A percentile compares a stretch with the other conserved stretches of the same genome.
Evolutionary conservation across 2,113 vertebrate species (phyloP).

Genomic region (Egretta garzetta): DNA sequence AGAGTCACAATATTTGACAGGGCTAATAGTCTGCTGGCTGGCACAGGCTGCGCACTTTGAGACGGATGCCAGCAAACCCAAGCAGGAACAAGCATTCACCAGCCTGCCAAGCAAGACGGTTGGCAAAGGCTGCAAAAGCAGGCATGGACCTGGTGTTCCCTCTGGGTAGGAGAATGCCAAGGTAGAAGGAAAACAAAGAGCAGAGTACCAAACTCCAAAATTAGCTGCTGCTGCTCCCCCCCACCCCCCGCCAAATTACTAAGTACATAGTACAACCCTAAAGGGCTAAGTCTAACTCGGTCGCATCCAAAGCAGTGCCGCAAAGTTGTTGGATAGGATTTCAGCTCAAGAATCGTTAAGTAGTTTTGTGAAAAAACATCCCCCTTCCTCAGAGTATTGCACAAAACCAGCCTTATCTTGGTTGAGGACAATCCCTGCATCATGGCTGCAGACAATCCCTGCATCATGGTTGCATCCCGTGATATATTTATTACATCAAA

Average conservation of each 20-base stretch:
- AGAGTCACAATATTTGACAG: slow-evolving; percentile 79
- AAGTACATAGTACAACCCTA: not conserved
- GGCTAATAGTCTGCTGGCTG: slow-evolving; percentile 69
- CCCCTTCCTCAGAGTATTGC: not conserved
- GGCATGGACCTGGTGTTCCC: slow-evolving; percentile 17
- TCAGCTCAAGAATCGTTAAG: not conserved
- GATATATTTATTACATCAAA: not conserved
- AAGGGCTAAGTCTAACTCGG: not conserved
- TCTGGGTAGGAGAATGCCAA: not conserved
- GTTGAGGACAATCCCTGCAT: not conserved
- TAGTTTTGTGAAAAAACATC: not conserved
- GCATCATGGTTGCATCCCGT: not conserved
- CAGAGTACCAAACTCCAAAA: not conserved
- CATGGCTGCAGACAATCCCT: not conserved
- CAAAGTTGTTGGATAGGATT: not conserved
- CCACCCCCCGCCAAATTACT: not conserved
- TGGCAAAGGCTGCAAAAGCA: slow-evolving; percentile 22
- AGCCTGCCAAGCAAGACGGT: slow-evolving; percentile 48
- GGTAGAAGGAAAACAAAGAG: not conserved
- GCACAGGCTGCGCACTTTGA: slow-evolving; percentile 60
- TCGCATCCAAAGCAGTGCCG: not conserved
- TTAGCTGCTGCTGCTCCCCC: not conserved
- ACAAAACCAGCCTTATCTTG: not conserved
- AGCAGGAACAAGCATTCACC: slow-evolving; percentile 44
- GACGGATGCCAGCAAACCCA: slow-evolving; percentile 64